Percentiles rank a stretch among this genome's conserved stretches.
phyloP scores from a whole-genome alignment of 2,888 invertebrate species.

The Drosophila demipolita region DNA sequence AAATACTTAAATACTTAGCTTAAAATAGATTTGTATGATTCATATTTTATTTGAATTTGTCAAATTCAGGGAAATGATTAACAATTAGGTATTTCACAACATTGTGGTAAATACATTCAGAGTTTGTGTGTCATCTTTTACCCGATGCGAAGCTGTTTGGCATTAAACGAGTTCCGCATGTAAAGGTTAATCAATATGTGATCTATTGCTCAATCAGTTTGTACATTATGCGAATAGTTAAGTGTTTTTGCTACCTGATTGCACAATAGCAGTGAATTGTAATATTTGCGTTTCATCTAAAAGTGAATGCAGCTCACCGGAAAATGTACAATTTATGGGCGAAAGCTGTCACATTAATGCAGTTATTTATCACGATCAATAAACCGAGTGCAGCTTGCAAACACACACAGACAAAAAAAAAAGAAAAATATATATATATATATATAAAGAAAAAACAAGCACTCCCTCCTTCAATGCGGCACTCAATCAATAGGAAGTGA shows the following conservation, averaged over 20 bases:
- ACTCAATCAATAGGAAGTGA: constrained; percentile 66
- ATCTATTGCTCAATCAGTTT: constrained; percentile 42
- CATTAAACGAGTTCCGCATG: constrained; percentile 34
- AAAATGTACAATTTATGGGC: constrained; percentile 66
- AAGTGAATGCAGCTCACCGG: constrained; percentile 30
- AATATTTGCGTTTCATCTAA: constrained; percentile 3
- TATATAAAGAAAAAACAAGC: constrained; percentile 1
- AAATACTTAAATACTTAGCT: not conserved
- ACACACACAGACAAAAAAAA: not conserved
- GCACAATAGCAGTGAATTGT: not conserved
- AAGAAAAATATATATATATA: not conserved
- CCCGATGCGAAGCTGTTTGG: constrained; percentile 21
- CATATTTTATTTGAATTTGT: not conserved
- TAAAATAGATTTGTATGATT: constrained; percentile 7
- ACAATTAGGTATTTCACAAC: not conserved
- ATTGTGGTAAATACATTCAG: not conserved
- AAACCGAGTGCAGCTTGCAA: constrained; percentile 38
- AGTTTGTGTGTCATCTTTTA: not conserved
- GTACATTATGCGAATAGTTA: constrained; percentile 15
- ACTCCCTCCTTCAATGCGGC: constrained; percentile 50
- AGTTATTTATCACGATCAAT: constrained; percentile 75
- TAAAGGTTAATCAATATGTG: constrained; percentile 34
- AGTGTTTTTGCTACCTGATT: constrained; percentile 29
- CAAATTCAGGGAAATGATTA: too few relatives aligned
- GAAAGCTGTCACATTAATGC: constrained; percentile 75